A percentile compares a stretch with the other conserved stretches of the same genome.
These are phyloP conservation scores for Amyelois transitella DNA, from an alignment of 1,140 invertebrate genomes.

Conservation along the genomic window DNA sequence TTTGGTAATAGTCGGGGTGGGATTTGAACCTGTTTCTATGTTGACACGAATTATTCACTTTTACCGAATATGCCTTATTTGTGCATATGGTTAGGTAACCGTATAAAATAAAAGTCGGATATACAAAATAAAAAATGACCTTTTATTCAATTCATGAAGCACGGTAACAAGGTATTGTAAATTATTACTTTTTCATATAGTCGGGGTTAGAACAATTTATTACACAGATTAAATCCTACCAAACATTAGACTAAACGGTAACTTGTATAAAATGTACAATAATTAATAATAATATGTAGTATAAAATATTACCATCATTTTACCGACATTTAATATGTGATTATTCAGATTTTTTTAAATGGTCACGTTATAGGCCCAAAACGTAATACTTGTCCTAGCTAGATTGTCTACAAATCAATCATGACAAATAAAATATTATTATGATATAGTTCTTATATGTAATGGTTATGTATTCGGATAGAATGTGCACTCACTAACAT, in stretches of 20 bases:
- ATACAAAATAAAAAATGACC: conserved; percentile 72
- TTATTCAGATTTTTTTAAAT: too few relatives aligned
- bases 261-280: conserved; percentile 74
- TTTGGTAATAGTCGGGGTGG: too few relatives aligned
- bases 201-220: conserved; percentile 64
- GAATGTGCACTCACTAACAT: too few relatives aligned
- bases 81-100: not conserved
- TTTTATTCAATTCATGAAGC: conserved; percentile 71
- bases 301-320: conserved; percentile 70
- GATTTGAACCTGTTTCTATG: too few relatives aligned
- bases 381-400: conserved; percentile 2
- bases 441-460: not conserved
- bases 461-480: too few relatives aligned
- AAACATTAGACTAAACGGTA: conserved; percentile 70
- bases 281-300: conserved; percentile 52
- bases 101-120: conserved; percentile 43
- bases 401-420: not conserved
- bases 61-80: too few relatives aligned
- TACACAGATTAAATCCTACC: conserved; percentile 60
- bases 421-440: not conserved
- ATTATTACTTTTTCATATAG: conserved; percentile 63
- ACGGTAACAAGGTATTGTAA: conserved; percentile 71
- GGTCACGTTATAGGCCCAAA: conserved; percentile 45
- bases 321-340: conserved; percentile 39
- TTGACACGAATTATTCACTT: too few relatives aligned